Evolutionary conservation across 2,888 invertebrate species (phyloP).

Genomic region (Cordilura impudica): DNA sequence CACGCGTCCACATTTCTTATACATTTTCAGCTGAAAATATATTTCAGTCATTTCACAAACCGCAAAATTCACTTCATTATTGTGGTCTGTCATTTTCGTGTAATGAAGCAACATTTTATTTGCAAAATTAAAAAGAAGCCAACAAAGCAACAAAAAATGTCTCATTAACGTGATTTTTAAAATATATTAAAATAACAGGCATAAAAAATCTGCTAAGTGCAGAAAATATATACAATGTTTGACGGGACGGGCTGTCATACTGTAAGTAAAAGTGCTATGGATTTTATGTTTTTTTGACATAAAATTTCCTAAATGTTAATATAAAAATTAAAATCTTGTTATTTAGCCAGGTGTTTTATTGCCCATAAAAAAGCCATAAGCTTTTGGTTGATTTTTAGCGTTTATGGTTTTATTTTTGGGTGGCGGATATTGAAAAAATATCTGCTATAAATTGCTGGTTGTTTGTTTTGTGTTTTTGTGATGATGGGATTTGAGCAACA

Average conservation of each 20-base stretch:
- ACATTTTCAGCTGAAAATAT: too few species aligned
- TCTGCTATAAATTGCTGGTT: too few species aligned
- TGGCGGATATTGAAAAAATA: too few species aligned
- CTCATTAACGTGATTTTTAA: slow-evolving; percentile 3
- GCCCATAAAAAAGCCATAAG: slow-evolving; percentile 16
- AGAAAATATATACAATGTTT: not conserved
- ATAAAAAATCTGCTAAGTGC: not conserved
- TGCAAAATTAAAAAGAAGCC: not conserved
- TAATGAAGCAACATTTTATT: not conserved
- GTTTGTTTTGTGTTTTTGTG: not conserved
- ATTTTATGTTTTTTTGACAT: not conserved
- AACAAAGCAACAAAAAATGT: not conserved
- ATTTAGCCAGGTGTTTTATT: slow-evolving; percentile 19
- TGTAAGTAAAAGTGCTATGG: too few species aligned
- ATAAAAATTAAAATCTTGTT: not conserved
- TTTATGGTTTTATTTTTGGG: not conserved
- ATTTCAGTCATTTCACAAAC: not conserved
- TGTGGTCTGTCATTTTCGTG: not conserved
- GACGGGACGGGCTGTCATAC: too few species aligned
- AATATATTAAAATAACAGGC: not conserved
- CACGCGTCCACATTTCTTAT: too few species aligned
- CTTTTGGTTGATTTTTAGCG: not conserved
- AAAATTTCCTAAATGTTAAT: not conserved
- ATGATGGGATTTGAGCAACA: not conserved
- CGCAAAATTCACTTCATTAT: not conserved